Evolutionary conservation across 2,113 vertebrate genomes (phyloP), one percentile per base, ranked within the genome.

Genomic region (Brachirus orientalis): DNA sequence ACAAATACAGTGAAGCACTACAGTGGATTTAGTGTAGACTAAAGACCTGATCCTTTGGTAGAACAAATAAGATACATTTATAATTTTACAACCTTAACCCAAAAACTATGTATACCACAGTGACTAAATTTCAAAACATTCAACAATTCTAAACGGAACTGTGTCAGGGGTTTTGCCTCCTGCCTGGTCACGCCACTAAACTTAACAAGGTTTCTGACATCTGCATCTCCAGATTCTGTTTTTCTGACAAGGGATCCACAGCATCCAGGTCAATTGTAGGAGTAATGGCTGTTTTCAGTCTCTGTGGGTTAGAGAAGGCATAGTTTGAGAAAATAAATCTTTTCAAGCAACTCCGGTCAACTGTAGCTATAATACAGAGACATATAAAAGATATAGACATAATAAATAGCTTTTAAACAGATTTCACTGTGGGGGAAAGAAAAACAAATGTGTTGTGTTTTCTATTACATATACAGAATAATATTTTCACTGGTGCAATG

Each of bases 281-380:
- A 19, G 60, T 87, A 14, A 89, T 2, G 1, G 90, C 70, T 56
- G 69, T 77, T 77, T 80, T 77, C 37, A 91, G 50, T 75, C 88
- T 89, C 91, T 91, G 72, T 19, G 47, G 68, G 19, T 63, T 9
- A 48, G 33, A 87, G 16, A 72, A 47, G 63, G 8, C 11, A 55
- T 19, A 7, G 35, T n/a, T 37, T 64, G 22, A 76, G 59, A 51
- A 43, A 59, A 47, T 8, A 11, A 16, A 10, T 0, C 13, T 38
- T 55, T 53, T 52, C 7, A 17, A 56, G 12, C 16, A 53, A 6
- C 3, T 18, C 17, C 5, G 4, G 9, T 54, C 50, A 36, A 14
- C 22, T 10, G 51, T 35, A 17, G 5, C 12, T 6, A n/a, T 8
- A 45, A 45, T n/a, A n/a, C n/a, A 28, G 28, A n/a, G n/a, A n/a